Percentiles rank a stretch among this genome's conserved stretches.
Conservation (phyloP, 2,888 invertebrate genomes). For the Blastobasis adustella region DNA sequence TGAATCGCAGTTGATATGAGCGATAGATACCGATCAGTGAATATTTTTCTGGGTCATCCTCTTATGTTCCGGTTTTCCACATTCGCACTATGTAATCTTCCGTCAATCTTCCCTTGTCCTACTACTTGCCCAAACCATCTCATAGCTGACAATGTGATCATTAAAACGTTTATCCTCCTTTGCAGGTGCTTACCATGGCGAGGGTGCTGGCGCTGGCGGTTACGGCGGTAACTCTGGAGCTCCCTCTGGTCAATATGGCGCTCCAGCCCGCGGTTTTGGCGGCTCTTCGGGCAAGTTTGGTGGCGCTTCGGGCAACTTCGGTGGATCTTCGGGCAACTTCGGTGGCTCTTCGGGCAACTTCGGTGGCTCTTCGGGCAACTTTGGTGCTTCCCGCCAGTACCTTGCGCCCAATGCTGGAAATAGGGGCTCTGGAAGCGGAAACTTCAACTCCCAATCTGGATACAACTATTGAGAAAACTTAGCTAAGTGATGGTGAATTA, state of each 20-base stretch:
- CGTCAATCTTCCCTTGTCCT: too few relatives aligned
- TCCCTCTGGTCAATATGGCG: conserved; percentile 19
- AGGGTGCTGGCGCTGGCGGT: conserved; percentile 41
- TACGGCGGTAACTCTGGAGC: conserved; percentile 21
- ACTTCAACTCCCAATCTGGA: conserved; percentile 62
- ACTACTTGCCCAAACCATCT: too few relatives aligned
- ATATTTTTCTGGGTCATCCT: too few relatives aligned
- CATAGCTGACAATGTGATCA: not conserved
- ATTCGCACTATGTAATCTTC: too few relatives aligned
- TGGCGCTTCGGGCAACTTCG: conserved; percentile 12
- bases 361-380: conserved; percentile 21
- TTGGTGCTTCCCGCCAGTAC: conserved; percentile 53
- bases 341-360: conserved; percentile 14
- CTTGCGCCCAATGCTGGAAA: conserved; percentile 55
- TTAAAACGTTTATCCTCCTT: conserved; percentile 5
- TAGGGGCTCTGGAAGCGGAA: conserved; percentile 54
- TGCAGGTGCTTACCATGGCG: conserved; percentile 63
- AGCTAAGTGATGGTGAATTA: not conserved
- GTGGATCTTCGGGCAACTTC: conserved; percentile 9
- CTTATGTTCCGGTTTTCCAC: too few relatives aligned
- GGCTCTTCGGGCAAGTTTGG: conserved; percentile 17
- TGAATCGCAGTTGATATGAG: too few relatives aligned
- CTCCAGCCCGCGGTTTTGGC: conserved; percentile 16
- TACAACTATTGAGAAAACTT: conserved; percentile 48
- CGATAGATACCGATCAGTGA: too few relatives aligned